Evolutionary conservation across 2,797 vertebrate genomes (phyloP).

Genomic region (Lutjanus argentimaculatus): DNA sequence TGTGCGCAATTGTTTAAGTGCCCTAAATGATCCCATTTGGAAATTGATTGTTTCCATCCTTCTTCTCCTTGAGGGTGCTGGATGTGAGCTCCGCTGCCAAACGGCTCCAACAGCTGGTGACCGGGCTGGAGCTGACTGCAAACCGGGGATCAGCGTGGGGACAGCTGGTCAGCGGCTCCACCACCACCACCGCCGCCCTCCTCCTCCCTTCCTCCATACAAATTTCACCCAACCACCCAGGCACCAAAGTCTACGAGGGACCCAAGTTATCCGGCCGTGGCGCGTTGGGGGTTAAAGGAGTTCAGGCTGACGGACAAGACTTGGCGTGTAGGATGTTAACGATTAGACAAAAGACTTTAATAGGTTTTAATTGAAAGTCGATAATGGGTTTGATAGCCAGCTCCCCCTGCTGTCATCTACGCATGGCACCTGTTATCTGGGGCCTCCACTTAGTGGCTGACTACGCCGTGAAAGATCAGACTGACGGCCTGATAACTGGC

Average conservation of each 20-base stretch:
- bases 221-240: conserved; percentile 48
- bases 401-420: conserved; percentile 78
- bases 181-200: conserved; percentile 22
- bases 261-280: conserved; percentile 69
- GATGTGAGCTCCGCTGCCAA: conserved; percentile 87
- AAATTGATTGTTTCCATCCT: conserved; percentile 90
- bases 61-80: conserved; percentile 84
- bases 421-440: conserved; percentile 85
- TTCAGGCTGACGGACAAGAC: conserved; percentile 82
- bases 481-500: conserved; percentile 75
- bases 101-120: conserved; percentile 93
- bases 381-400: conserved; percentile 85
- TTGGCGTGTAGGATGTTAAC: conserved; percentile 87
- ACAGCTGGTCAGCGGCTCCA: conserved; percentile 94
- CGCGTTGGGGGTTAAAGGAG: conserved; percentile 81
- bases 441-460: conserved; percentile 67
- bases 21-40: conserved; percentile 93
- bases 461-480: conserved; percentile 76
- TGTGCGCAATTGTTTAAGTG: conserved; percentile 92
- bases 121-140: conserved; percentile 88
- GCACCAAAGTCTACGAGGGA: conserved; percentile 52
- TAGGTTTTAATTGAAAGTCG: conserved; percentile 91
- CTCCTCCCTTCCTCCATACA: conserved; percentile 34
- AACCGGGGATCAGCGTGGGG: conserved; percentile 83
- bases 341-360: conserved; percentile 90